A percentile compares a stretch with the other conserved stretches of the same genome.
These are phyloP conservation scores for Triplophysa rosa DNA, from an alignment of 2,113 vertebrate species.

Conservation along the genomic window DNA sequence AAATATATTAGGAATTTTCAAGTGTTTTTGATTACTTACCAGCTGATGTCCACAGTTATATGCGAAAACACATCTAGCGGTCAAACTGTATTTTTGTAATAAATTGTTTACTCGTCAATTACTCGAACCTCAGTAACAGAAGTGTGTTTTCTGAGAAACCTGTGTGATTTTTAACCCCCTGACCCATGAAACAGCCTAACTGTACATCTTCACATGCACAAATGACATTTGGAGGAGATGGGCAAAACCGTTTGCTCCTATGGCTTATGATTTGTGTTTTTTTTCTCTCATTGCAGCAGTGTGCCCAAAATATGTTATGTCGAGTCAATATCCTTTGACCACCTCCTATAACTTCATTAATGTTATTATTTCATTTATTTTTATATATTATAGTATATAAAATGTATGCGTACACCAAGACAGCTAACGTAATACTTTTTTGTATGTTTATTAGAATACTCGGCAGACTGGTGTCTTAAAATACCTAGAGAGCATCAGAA, in stretches of 20 bases:
- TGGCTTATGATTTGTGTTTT: slow-evolving; percentile 67
- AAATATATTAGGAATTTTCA: slow-evolving; percentile 67
- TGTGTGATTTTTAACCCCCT: slow-evolving; percentile 58
- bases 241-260: slow-evolving; percentile 56
- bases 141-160: slow-evolving; percentile 62
- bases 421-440: slow-evolving; percentile 87
- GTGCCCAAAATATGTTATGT: slow-evolving; percentile 81
- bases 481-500: slow-evolving; percentile 60
- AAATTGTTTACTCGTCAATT: slow-evolving; percentile 81
- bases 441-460: slow-evolving; percentile 62
- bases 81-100: slow-evolving; percentile 88
- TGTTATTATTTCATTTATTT: slow-evolving; percentile 95
- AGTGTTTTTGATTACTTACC: slow-evolving; percentile 62
- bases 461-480: slow-evolving; percentile 71
- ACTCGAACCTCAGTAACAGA: slow-evolving; percentile 34
- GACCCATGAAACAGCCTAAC: slow-evolving; percentile 2
- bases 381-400: slow-evolving; percentile 80
- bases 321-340: slow-evolving; percentile 85
- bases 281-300: slow-evolving; percentile 71
- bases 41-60: slow-evolving; percentile 78
- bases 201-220: slow-evolving; percentile 64
- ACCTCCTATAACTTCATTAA: slow-evolving; percentile 89
- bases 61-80: slow-evolving; percentile 77
- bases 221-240: slow-evolving; percentile 74
- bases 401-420: slow-evolving; percentile 81